Conservation (phyloP, 2,113 vertebrate species). For the Gallinago jamesoni region DNA sequence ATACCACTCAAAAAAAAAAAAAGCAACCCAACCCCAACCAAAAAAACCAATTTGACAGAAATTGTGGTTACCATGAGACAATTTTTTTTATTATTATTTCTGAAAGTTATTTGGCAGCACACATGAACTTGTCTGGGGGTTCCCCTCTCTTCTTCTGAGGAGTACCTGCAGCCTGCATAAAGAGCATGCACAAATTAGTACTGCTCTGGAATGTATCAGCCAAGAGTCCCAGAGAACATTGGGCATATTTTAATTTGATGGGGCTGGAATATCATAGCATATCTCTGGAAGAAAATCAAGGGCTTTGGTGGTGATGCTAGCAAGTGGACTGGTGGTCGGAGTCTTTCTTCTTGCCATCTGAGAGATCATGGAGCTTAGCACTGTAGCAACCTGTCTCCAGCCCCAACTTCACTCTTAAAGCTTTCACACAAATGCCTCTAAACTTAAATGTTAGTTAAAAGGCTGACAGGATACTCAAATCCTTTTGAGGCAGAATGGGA, state of each 20-base stretch:
- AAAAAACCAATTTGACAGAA: neutral
- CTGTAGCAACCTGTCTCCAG: neutral
- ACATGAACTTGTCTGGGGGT: neutral
- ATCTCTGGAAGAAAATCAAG: neutral
- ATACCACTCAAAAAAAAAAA: neutral
- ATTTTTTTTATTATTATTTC: neutral
- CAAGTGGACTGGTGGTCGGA: neutral
- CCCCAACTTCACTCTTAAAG: neutral
- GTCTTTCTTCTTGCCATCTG: neutral
- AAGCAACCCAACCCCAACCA: neutral
- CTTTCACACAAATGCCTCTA: neutral
- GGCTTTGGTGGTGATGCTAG: neutral
- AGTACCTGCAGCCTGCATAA: neutral
- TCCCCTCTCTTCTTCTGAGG: neutral
- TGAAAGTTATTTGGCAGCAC: neutral
- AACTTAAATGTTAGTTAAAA: neutral
- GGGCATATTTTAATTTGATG: neutral
- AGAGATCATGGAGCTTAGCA: neutral
- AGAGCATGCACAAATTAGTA: neutral
- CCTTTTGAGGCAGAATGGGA: neutral
- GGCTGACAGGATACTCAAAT: neutral
- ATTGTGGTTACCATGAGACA: accelerated
- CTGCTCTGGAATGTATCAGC: neutral
- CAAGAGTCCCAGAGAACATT: neutral
- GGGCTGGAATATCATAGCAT: neutral